A percentile compares a stretch with the other conserved stretches of the same genome.
Conservation (phyloP, 1,140 invertebrate genomes). For the Mycetomoellerius zeteki region DNA sequence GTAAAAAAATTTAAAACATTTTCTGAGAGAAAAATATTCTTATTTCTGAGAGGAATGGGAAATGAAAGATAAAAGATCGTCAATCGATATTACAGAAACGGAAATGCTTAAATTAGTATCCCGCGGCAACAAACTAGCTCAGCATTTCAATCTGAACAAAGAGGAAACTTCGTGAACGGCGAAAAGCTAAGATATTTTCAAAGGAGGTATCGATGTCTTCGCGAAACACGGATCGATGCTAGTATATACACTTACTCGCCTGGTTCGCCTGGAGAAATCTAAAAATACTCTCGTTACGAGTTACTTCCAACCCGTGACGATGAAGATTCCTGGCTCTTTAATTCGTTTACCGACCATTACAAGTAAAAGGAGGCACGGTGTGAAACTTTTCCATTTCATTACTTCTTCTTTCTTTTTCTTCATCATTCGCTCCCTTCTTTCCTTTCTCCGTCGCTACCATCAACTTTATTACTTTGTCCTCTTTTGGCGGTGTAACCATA, state of each 20-base stretch:
- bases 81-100: conserved; percentile 28
- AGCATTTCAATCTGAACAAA: conserved; percentile 30
- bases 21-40: neutral
- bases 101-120: conserved; percentile 40
- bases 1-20: conserved; percentile 5
- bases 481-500: conserved; percentile 67
- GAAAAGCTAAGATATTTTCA: conserved; percentile 25
- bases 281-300: conserved; percentile 77
- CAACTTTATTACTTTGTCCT: conserved; percentile 83
- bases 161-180: conserved; percentile 45
- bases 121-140: conserved; percentile 37
- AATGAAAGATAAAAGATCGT: neutral
- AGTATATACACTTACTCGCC: neutral
- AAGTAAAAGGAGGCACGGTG: conserved; percentile 68
- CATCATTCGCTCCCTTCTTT: conserved; percentile 24
- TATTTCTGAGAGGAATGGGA: neutral
- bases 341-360: conserved; percentile 82
- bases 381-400: conserved; percentile 85
- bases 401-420: conserved; percentile 73
- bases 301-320: conserved; percentile 66
- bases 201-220: conserved; percentile 48
- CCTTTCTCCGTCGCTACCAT: conserved; percentile 66
- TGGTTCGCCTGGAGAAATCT: conserved; percentile 12
- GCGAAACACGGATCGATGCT: conserved; percentile 50
- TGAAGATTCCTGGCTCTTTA: conserved; percentile 80